Evolutionary conservation across 2,113 vertebrate genomes (phyloP).

Genomic region (Melozone crissalis): DNA sequence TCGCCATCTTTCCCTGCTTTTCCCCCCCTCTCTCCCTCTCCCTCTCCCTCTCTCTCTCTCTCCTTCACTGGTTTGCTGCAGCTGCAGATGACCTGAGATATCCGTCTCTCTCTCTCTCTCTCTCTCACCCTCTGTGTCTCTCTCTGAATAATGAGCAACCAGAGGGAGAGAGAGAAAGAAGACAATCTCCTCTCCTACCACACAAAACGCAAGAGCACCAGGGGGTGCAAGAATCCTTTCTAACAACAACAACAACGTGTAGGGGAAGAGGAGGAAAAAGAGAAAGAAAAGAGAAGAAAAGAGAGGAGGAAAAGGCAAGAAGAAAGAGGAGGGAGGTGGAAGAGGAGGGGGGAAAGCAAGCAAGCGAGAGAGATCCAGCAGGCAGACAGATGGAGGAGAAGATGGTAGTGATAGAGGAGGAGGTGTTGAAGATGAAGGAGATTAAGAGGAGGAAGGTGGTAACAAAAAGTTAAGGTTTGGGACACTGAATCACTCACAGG

Average conservation of each 20-base stretch:
- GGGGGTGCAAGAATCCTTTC: slow-evolving; percentile 97
- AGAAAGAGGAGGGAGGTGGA: slow-evolving; percentile 53
- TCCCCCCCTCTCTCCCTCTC: slow-evolving; percentile 50
- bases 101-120: slow-evolving; percentile 95
- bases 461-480: slow-evolving; percentile 79
- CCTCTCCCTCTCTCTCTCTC: slow-evolving; percentile 68
- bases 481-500: slow-evolving; percentile 78
- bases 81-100: slow-evolving; percentile 99
- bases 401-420: slow-evolving; percentile 71
- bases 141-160: slow-evolving; percentile 99
- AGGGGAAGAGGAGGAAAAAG: slow-evolving; percentile 60
- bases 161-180: slow-evolving; percentile 98
- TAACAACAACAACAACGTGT: slow-evolving; percentile 81
- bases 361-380: slow-evolving; percentile 55
- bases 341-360: slow-evolving; percentile 46
- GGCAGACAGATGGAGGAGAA: slow-evolving; percentile 60
- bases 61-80: slow-evolving; percentile 88
- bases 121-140: slow-evolving; percentile 88
- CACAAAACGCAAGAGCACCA: slow-evolving; percentile 97
- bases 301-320: slow-evolving; percentile 58
- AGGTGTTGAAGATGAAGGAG: slow-evolving; percentile 72
- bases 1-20: slow-evolving; percentile 98
- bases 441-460: slow-evolving; percentile 76
- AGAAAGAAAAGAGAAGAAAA: slow-evolving; percentile 42
- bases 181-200: slow-evolving; percentile 94